Conservation (phyloP, 2,797 vertebrate species). For the Macrochelys suwanniensis region DNA sequence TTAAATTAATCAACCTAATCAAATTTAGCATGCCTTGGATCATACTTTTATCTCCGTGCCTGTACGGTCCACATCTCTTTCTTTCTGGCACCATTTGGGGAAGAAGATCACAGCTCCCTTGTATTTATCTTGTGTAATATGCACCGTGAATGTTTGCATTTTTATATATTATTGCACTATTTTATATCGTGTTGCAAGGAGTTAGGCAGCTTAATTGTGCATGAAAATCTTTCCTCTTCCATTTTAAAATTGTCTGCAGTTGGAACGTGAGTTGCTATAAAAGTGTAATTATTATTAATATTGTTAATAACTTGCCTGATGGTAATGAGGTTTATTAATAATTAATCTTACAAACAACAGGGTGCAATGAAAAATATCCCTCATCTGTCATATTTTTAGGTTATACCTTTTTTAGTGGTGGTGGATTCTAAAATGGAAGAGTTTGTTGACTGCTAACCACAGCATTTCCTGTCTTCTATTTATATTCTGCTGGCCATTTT, state of each 20-base stretch:
- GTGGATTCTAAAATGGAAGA: not conserved
- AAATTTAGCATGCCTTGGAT: not conserved
- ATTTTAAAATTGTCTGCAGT: not conserved
- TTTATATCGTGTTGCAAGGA: not conserved
- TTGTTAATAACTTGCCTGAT: not conserved
- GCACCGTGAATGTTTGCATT: not conserved
- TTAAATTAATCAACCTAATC: not conserved
- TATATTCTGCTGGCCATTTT: accelerated
- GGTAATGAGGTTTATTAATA: not conserved
- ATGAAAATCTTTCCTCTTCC: not conserved
- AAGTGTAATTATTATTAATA: not conserved
- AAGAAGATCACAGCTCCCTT: not conserved
- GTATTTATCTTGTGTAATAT: not conserved
- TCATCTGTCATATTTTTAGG: not conserved
- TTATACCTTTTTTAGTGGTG: not conserved
- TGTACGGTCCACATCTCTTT: not conserved
- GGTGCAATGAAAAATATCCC: not conserved
- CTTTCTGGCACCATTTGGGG: not conserved
- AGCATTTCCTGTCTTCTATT: constrained; percentile 51
- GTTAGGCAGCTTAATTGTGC: not conserved
- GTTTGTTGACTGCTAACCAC: not conserved
- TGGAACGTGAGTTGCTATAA: not conserved
- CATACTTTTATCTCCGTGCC: not conserved
- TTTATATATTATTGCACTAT: not conserved
- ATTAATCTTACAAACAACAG: not conserved